A percentile compares a stretch with the other conserved stretches of the same genome.
These are phyloP conservation scores for Microctenopoma stevenorrisi DNA, from an alignment of 2,797 vertebrate genomes.

Conservation along the genomic window DNA sequence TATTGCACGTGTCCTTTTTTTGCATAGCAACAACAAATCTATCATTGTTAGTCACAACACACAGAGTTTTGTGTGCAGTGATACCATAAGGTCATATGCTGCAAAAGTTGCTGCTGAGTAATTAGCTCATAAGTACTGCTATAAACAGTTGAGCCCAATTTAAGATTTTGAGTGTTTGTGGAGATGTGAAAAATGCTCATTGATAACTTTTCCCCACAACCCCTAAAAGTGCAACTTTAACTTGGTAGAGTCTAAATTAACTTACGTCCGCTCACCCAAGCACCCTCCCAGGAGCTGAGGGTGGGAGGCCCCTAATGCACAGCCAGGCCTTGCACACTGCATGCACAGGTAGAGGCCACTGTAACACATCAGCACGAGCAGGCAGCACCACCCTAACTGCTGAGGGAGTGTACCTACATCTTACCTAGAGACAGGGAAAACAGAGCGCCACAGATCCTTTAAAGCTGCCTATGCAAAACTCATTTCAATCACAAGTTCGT, in stretches of 20 bases:
- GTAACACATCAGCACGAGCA: conserved; percentile 75
- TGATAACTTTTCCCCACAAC: conserved; percentile 16
- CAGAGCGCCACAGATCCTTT: conserved; percentile 47
- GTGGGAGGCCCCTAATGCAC: conserved; percentile 37
- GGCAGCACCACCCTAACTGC: conserved; percentile 76
- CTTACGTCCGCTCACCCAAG: conserved; percentile 8
- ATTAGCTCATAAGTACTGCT: neutral
- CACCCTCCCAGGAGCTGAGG: conserved; percentile 13
- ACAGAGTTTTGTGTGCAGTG: neutral
- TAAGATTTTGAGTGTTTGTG: neutral
- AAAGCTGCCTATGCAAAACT: conserved; percentile 52
- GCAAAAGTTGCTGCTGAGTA: conserved; percentile 44
- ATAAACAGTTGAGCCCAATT: conserved; percentile 3
- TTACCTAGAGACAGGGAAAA: conserved; percentile 78
- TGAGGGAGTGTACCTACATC: conserved; percentile 76
- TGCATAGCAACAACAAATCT: conserved; percentile 78
- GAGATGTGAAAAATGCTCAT: neutral
- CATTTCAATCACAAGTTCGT: conserved; percentile 44
- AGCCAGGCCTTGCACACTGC: conserved; percentile 64
- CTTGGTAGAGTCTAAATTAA: conserved; percentile 2
- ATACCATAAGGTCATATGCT: conserved; percentile 21
- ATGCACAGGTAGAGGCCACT: conserved; percentile 80
- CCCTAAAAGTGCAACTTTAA: conserved; percentile 8
- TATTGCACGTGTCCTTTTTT: conserved; percentile 62
- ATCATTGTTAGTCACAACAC: conserved; percentile 33